Base-by-base conservation (phyloP, 2,888 invertebrate species). In the Antitype chi region DNA sequence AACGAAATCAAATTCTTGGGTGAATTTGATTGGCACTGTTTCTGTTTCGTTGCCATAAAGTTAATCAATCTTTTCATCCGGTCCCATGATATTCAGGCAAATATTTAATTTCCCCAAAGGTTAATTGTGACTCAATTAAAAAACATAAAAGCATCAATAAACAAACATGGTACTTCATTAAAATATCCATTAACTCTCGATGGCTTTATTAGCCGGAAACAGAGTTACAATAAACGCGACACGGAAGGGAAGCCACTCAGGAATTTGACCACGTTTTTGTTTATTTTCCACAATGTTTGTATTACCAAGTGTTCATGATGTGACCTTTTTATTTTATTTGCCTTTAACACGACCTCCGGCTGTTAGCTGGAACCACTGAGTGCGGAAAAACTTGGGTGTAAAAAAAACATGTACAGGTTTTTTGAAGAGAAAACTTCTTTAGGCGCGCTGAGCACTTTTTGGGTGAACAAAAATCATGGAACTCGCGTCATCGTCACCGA, bases 281-380 rank as follows among this genome's bases (percentile, higher is more conserved):
- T 83, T 70, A 78, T 70, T 63, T 71, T 67, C 49, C 66, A 23
- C 71, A 53, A 69, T 78, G 64, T 78, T 85, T 78, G 70, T 66
- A 32, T 52, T 52, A 49, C 32, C 52, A 55, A 38, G 63, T 63
- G 82, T 83, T 78, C 69, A 86, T 74, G 59, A 64, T 52, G 53
- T 25, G 49, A 59, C 70, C 43, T 72, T 85, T 80, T 85, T 82
- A 59, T 74, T 82, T 85, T 86, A 86, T 83, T 72, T 78, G 64
- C 28, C 20, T 78, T 69, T 60, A 76, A 72, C 71, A 82, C 71
- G 82, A 60, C 82, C 52, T 47, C 70, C 13, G 59, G 62, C 70
- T 63, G 60, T 78, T 84, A 49, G 15, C 11, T 81, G 17, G 15
- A 23, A 55, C 60, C 43, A 52, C 49, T 28, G 25, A 73, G 38